Evolutionary conservation across 2,888 invertebrate species (phyloP).

Genomic region (Malthinus seriepunctatus): DNA sequence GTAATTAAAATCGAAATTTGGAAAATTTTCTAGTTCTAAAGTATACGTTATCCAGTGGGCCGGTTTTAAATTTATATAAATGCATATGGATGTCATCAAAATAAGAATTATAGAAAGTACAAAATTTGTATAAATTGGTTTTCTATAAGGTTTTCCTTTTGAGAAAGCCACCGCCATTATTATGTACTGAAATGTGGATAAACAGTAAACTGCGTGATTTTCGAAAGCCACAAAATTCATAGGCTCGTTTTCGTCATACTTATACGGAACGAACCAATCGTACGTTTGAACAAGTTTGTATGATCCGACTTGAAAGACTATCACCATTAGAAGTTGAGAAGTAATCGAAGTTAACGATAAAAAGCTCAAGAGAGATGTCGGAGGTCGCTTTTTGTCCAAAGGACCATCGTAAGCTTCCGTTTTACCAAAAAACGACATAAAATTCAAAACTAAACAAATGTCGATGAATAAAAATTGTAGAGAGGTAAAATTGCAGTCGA

Average conservation of each 20-base stretch:
- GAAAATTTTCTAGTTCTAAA: slow-evolving; percentile 71
- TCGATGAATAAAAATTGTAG: slow-evolving; percentile 70
- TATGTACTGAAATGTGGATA: slow-evolving; percentile 69
- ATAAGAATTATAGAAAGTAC: slow-evolving; percentile 57
- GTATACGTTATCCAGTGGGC: slow-evolving; percentile 55
- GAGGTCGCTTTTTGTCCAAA: slow-evolving; percentile 59
- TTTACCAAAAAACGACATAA: slow-evolving; percentile 68
- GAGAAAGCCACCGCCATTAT: slow-evolving; percentile 66
- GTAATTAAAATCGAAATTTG: slow-evolving; percentile 52
- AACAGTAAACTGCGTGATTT: slow-evolving; percentile 64
- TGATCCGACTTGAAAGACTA: slow-evolving; percentile 55
- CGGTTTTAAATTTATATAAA: slow-evolving; percentile 58
- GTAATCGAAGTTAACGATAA: slow-evolving; percentile 59
- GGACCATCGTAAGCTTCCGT: slow-evolving; percentile 58
- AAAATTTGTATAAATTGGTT: slow-evolving; percentile 64
- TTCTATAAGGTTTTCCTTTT: slow-evolving; percentile 67
- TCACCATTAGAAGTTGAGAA: slow-evolving; percentile 58
- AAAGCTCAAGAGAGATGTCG: slow-evolving; percentile 58
- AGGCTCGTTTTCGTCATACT: slow-evolving; percentile 40
- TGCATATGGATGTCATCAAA: slow-evolving; percentile 56
- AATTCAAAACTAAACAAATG: slow-evolving; percentile 63
- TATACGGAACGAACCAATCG: slow-evolving; percentile 61
- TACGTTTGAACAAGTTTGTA: slow-evolving; percentile 58
- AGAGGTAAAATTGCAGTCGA: slow-evolving; percentile 65
- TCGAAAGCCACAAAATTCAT: slow-evolving; percentile 59